Evolutionary conservation across 2,888 invertebrate genomes (phyloP).

Genomic region (Orchesella flavescens): DNA sequence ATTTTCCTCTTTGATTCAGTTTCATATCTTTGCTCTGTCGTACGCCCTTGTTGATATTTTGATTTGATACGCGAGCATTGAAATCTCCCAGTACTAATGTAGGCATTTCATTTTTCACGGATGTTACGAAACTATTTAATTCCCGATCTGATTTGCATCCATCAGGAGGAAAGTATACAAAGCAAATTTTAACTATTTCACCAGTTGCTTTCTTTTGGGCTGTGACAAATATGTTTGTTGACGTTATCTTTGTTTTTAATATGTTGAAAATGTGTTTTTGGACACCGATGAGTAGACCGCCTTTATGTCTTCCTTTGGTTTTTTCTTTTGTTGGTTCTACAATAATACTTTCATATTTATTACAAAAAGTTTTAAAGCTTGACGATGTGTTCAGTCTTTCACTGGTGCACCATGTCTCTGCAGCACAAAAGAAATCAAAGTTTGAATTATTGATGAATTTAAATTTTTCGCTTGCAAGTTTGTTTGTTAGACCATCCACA

Average conservation of each 20-base stretch:
- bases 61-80: not conserved
- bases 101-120: not conserved
- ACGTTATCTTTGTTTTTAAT: not conserved
- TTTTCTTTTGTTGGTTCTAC: not conserved
- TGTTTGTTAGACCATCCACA: not conserved
- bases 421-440: not conserved
- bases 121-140: not conserved
- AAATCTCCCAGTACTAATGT: not conserved
- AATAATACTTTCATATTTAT: not conserved
- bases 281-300: not conserved
- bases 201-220: not conserved
- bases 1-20: not conserved
- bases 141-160: not conserved
- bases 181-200: not conserved
- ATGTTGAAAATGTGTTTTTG: not conserved
- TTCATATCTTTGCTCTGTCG: not conserved
- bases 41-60: not conserved
- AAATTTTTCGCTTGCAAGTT: not conserved
- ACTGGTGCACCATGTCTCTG: not conserved
- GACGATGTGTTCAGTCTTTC: not conserved
- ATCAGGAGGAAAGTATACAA: not conserved
- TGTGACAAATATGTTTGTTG: not conserved
- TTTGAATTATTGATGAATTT: not conserved
- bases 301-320: not conserved
- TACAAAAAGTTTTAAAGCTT: not conserved